Evolutionary conservation across 1,140 invertebrate genomes (phyloP).

Genomic region (Tetramorium parvispinum): DNA sequence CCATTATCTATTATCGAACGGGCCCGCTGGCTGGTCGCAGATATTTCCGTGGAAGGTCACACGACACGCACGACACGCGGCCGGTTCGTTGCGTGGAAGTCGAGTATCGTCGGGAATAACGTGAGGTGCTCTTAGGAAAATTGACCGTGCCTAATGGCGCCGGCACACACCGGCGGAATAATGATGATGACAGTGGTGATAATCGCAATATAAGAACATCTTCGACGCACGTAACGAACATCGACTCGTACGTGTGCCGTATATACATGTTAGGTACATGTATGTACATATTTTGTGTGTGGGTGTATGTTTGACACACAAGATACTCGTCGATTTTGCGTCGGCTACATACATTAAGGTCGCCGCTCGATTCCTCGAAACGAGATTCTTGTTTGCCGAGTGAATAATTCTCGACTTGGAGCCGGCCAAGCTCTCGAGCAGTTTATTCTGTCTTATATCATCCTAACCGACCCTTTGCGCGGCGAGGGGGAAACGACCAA

Average conservation of each 20-base stretch:
- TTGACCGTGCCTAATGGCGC: constrained; percentile 75
- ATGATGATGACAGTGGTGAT: constrained; percentile 74
- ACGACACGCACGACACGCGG: constrained; percentile 18
- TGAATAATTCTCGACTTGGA: constrained; percentile 41
- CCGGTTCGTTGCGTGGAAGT: constrained; percentile 62
- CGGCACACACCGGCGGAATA: constrained; percentile 63
- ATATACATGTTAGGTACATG: neutral
- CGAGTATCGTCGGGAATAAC: constrained; percentile 56
- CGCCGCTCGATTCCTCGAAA: constrained; percentile 39
- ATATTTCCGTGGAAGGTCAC: constrained; percentile 58
- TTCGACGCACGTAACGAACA: constrained; percentile 19
- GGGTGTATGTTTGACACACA: neutral
- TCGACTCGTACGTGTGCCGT: neutral
- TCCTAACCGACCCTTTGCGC: neutral
- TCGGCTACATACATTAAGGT: neutral
- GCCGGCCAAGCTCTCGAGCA: neutral
- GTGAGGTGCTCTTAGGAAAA: constrained; percentile 76
- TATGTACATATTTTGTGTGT: neutral
- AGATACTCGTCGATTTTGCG: neutral
- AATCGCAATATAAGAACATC: constrained; percentile 71
- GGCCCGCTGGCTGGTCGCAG: constrained; percentile 28
- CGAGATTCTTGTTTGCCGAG: constrained; percentile 36
- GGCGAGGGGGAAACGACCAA: neutral
- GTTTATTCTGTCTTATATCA: constrained; percentile 37
- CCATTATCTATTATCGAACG: constrained; percentile 61